Percentiles rank a stretch among this genome's conserved stretches.
phyloP scores from a whole-genome alignment of 1,140 invertebrate species.

The Monochamus saltuarius region DNA sequence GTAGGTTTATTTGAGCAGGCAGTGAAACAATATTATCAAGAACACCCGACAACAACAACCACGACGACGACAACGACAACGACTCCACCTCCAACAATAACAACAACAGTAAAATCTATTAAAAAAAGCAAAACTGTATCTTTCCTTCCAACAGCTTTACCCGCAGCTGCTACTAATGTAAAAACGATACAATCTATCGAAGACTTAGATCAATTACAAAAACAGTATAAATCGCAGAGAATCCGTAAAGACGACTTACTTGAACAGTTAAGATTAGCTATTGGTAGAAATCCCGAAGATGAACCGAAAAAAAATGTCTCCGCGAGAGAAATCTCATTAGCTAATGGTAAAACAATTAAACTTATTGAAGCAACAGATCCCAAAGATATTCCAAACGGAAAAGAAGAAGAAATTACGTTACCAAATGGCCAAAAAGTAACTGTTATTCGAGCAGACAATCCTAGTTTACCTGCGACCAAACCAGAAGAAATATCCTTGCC shows the following conservation, averaged over 20 bases:
- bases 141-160: constrained; percentile 41
- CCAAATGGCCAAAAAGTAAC: constrained; percentile 74
- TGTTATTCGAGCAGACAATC: constrained; percentile 65
- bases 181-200: constrained; percentile 45
- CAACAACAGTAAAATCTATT: constrained; percentile 9
- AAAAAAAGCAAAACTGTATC: neutral
- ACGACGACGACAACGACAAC: constrained; percentile 52
- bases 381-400: constrained; percentile 60
- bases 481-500: constrained; percentile 57
- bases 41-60: constrained; percentile 55
- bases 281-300: constrained; percentile 65
- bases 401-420: constrained; percentile 62
- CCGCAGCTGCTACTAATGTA: constrained; percentile 27
- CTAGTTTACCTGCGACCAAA: constrained; percentile 53
- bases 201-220: constrained; percentile 46
- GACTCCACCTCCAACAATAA: constrained; percentile 48
- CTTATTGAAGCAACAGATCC: constrained; percentile 67
- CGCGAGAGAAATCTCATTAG: constrained; percentile 69
- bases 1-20: constrained; percentile 52
- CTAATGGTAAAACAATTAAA: constrained; percentile 74
- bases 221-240: constrained; percentile 49
- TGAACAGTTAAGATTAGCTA: constrained; percentile 69
- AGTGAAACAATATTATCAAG: constrained; percentile 54
- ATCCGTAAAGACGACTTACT: constrained; percentile 62
- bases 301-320: constrained; percentile 67